phyloP scores from a whole-genome alignment of 2,113 vertebrate species.

The Dissostichus mawsoni region DNA sequence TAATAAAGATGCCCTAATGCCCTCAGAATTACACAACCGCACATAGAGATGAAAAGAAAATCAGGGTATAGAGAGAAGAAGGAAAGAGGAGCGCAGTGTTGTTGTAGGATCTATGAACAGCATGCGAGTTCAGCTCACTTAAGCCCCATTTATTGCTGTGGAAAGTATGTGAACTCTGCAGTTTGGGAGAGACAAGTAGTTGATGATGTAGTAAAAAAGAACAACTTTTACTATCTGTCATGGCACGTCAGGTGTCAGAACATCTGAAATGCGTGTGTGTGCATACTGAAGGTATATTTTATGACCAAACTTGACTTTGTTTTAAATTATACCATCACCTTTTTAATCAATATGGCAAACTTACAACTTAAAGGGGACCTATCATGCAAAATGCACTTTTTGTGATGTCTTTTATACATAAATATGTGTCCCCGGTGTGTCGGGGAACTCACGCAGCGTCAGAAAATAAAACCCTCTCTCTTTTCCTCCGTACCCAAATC shows the following conservation, averaged over 20 bases:
- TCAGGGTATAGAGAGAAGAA: neutral
- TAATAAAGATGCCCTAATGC: conserved; percentile 23
- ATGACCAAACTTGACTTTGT: neutral
- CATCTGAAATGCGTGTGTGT: neutral
- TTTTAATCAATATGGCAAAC: too few species aligned
- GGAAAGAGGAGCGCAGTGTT: too few species aligned
- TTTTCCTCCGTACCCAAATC: too few species aligned
- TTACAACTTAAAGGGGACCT: too few species aligned
- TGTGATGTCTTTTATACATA: too few species aligned
- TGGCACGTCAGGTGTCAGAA: neutral
- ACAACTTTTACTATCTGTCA: too few species aligned
- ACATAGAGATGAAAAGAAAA: neutral
- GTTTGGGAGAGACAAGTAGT: neutral
- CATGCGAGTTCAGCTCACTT: neutral
- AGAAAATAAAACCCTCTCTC: too few species aligned
- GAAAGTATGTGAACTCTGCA: conserved; percentile 6
- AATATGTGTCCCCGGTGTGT: too few species aligned
- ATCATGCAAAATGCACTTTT: too few species aligned
- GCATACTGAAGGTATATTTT: neutral
- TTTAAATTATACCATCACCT: neutral
- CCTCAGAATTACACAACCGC: conserved; percentile 24
- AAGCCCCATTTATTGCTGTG: conserved; percentile 22
- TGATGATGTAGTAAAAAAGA: neutral
- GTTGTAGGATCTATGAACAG: conserved; percentile 8
- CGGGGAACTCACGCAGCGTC: too few species aligned